Conservation (phyloP, 2,113 vertebrate genomes). For the Synodontis membranacea region DNA sequence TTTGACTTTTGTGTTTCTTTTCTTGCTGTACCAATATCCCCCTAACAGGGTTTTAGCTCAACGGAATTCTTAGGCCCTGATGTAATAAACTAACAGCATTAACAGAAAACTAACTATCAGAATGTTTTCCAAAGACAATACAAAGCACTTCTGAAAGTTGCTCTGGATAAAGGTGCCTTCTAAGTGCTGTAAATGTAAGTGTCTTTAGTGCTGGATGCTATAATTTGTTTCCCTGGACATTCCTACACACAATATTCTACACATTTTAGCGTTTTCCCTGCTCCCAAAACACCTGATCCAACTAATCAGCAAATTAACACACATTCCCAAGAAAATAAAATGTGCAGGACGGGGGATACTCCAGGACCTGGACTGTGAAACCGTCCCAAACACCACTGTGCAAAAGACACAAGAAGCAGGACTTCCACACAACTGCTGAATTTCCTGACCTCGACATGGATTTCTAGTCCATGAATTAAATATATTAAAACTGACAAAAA, state of each 20-base stretch:
- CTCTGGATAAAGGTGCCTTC: neutral
- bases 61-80: too few relatives aligned
- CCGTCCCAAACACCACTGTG: neutral
- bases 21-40: neutral
- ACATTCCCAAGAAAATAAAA: neutral
- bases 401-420: neutral
- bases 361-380: neutral
- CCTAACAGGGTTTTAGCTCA: neutral
- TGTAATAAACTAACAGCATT: neutral
- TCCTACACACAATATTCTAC: too few relatives aligned
- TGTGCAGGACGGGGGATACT: neutral
- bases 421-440: neutral
- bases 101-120: too few relatives aligned
- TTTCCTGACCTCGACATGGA: neutral
- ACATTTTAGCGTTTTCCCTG: neutral
- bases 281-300: neutral
- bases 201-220: neutral
- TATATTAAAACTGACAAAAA: too few relatives aligned
- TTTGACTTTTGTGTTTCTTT: neutral
- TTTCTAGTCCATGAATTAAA: neutral
- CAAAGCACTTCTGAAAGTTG: neutral
- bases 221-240: too few relatives aligned
- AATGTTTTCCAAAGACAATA: neutral
- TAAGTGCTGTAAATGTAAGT: neutral
- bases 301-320: too few relatives aligned